These are phyloP conservation scores for Netelia melanura DNA, from an alignment of 2,888 invertebrate species.

Conservation along the genomic window DNA sequence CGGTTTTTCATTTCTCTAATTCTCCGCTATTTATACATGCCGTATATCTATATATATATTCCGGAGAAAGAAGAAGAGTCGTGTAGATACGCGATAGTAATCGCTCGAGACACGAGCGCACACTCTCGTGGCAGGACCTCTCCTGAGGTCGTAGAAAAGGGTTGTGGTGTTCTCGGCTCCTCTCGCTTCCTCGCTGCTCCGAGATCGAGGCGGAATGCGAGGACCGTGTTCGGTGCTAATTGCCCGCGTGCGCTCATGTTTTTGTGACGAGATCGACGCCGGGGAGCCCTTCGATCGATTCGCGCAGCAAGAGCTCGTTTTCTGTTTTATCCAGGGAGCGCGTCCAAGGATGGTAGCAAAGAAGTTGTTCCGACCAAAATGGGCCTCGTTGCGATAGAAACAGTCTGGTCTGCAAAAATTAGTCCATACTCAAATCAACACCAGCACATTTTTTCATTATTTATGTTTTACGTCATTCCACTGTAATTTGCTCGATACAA, in stretches of 20 bases:
- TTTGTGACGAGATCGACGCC: constrained; percentile 67
- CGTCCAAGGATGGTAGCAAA: constrained; percentile 15
- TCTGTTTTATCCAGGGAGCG: constrained; percentile 33
- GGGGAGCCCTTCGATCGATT: constrained; percentile 43
- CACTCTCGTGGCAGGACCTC: background rate
- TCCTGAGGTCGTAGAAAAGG: constrained; percentile 51
- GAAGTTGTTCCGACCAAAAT: constrained; percentile 57
- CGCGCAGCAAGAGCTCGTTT: constrained; percentile 31
- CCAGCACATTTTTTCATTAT: constrained; percentile 52
- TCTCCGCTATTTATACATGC: constrained; percentile 13
- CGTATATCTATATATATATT: background rate
- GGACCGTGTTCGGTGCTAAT: constrained; percentile 74
- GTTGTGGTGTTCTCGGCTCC: constrained; percentile 31
- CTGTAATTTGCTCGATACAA: background rate
- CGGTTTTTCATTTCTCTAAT: constrained; percentile 26
- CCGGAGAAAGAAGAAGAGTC: constrained; percentile 8
- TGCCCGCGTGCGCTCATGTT: constrained; percentile 72
- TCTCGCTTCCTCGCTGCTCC: constrained; percentile 24
- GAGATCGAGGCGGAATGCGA: constrained; percentile 69
- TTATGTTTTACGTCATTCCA: background rate
- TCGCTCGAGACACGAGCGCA: constrained; percentile 24
- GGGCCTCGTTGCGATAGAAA: constrained; percentile 42
- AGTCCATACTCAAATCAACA: constrained; percentile 24
- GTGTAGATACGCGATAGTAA: constrained; percentile 43
- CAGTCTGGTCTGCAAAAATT: constrained; percentile 31